Percentiles rank a stretch among this genome's conserved stretches.
Evolutionary conservation across 2,113 vertebrate genomes (phyloP).

Genomic region (Microtus montanus): DNA sequence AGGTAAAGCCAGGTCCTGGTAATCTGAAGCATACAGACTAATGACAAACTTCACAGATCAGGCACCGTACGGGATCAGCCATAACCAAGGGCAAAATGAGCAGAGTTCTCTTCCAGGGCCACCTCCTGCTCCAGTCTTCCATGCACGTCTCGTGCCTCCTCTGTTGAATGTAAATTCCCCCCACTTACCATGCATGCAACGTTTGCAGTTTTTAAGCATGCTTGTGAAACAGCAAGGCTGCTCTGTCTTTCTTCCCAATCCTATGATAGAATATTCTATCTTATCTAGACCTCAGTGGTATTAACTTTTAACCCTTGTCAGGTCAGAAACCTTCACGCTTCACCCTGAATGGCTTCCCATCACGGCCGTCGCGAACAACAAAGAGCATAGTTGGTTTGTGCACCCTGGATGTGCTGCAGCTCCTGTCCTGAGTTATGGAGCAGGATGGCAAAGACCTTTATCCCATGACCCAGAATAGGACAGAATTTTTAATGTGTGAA

Average conservation of each 20-base stretch:
- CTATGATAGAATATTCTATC: neutral
- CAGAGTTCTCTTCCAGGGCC: neutral
- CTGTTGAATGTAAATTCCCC: too few relatives aligned
- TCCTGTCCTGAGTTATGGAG: too few relatives aligned
- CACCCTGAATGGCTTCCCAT: neutral
- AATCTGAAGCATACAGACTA: neutral
- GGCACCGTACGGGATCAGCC: neutral
- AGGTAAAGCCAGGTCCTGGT: neutral
- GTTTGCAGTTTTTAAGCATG: neutral
- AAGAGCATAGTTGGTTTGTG: too few relatives aligned
- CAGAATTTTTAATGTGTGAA: neutral
- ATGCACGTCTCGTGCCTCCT: accelerated
- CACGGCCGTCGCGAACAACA: accelerated
- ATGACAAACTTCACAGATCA: neutral
- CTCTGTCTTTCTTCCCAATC: neutral
- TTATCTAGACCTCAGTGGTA: neutral
- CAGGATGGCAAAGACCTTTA: neutral
- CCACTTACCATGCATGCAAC: accelerated
- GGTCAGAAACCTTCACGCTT: neutral
- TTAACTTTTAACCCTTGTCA: too few relatives aligned
- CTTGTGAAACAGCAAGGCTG: neutral
- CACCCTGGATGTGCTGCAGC: too few relatives aligned
- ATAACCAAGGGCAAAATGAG: neutral
- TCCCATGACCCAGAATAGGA: neutral
- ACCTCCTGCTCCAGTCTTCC: neutral